Percentiles rank a stretch among this genome's conserved stretches.
Conservation (phyloP, 2,797 vertebrate species). For the Sebastes diaconus region DNA sequence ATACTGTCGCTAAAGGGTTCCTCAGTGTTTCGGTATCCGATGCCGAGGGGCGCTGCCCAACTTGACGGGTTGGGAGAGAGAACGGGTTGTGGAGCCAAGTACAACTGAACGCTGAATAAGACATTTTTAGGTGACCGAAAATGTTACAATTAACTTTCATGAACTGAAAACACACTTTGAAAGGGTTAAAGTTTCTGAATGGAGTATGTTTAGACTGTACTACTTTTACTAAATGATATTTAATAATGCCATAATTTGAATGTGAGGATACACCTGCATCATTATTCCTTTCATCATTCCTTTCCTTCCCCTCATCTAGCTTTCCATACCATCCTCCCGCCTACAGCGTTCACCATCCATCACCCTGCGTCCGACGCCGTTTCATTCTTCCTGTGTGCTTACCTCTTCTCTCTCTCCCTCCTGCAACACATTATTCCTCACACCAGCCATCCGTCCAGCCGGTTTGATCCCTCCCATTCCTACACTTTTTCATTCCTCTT, state of each 20-base stretch:
- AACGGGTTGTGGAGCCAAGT: too few species aligned
- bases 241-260: neutral
- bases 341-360: slow-evolving; percentile 50
- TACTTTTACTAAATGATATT: neutral
- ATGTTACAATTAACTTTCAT: too few species aligned
- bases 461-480: slow-evolving; percentile 44
- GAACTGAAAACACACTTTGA: too few species aligned
- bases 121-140: too few species aligned
- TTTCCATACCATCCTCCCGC: slow-evolving; percentile 36
- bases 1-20: too few species aligned
- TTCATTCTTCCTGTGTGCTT: slow-evolving; percentile 46
- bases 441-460: slow-evolving; percentile 38
- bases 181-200: neutral
- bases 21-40: too few species aligned
- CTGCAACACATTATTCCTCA: slow-evolving; percentile 49
- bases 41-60: too few species aligned
- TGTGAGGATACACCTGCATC: neutral
- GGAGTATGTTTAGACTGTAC: neutral
- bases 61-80: too few species aligned
- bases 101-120: too few species aligned
- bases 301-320: slow-evolving; percentile 20
- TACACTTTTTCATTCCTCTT: slow-evolving; percentile 44
- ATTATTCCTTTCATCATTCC: slow-evolving; percentile 23
- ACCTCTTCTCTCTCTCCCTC: slow-evolving; percentile 31
- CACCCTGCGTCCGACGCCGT: slow-evolving; percentile 22